phyloP scores from a whole-genome alignment of 2,888 invertebrate species.

The Drosophila mimica region DNA sequence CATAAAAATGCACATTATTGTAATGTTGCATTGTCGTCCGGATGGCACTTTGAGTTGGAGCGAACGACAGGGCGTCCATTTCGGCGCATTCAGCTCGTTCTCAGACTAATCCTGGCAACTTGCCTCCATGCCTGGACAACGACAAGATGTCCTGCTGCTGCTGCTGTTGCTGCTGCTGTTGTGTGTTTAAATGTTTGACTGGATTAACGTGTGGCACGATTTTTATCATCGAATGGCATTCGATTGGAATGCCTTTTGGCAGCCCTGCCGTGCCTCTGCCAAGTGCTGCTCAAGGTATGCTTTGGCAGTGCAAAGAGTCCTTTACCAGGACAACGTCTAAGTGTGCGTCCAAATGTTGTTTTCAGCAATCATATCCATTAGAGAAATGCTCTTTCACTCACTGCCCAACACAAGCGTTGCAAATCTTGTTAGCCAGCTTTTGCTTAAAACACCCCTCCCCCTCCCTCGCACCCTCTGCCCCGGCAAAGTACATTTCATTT shows the following conservation, averaged over 20 bases:
- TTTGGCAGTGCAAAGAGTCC: slow-evolving; percentile 22
- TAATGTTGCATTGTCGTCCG: slow-evolving; percentile 76
- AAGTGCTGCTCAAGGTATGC: slow-evolving; percentile 56
- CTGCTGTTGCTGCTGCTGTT: slow-evolving; percentile 13
- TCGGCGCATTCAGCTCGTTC: slow-evolving; percentile 15
- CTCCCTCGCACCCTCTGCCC: background rate
- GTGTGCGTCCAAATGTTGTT: slow-evolving; percentile 30
- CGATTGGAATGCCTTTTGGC: slow-evolving; percentile 72
- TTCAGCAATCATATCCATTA: slow-evolving; percentile 56
- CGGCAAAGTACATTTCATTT: background rate
- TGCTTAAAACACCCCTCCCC: slow-evolving; percentile 8
- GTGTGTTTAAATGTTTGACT: slow-evolving; percentile 63
- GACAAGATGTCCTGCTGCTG: slow-evolving; percentile 50
- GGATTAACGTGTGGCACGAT: slow-evolving; percentile 79
- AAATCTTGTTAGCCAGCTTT: slow-evolving; percentile 67
- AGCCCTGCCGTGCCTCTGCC: background rate
- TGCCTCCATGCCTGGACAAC: slow-evolving; percentile 25
- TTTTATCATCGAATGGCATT: slow-evolving; percentile 78
- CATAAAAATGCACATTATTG: slow-evolving; percentile 82
- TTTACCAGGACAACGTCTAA: background rate
- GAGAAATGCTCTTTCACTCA: slow-evolving; percentile 18
- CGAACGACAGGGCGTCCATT: slow-evolving; percentile 60
- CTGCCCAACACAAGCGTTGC: slow-evolving; percentile 58
- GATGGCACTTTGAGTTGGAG: slow-evolving; percentile 61
- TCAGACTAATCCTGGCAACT: slow-evolving; percentile 43